Evolutionary conservation across 2,888 invertebrate species (phyloP), one percentile per base, ranked within the genome.

Genomic region (Drosophila imparisetae): DNA sequence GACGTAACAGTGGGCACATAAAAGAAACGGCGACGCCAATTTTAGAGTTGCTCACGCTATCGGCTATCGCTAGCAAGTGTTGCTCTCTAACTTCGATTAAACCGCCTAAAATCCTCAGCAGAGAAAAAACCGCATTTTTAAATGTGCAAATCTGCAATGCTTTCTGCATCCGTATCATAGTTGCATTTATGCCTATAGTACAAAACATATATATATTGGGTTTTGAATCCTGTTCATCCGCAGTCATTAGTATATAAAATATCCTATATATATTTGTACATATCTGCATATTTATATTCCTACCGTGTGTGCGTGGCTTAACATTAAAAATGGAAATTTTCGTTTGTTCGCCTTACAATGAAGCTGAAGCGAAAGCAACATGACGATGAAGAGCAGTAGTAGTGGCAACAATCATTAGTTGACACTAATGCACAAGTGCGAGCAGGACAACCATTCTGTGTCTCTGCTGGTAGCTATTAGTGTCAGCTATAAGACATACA

Each of bases 321-420:
- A 66, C 79, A 79, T 75, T 75, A 79, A 79, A 79, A 79, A 72
- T 79, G 75, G 66, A 80, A 71, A 80, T 80, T 80, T 73, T 77
- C 63, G 58, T 79, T 76, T 75, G 68, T 75, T 72, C 68, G 68
- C 64, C 50, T 69, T 72, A 79, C 79, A 79, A 74, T 79, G 24
- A 45, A 64, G 68, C 48, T 67, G 32, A 79, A 70, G 74, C 77
- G 78, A 78, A 79, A 79, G 79, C 78, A 71, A 69, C 70, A 65
- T 60, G 62, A 64, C 66, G 61, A 65, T 63, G 66, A 76, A 68
- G 54, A 60, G 69, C 62, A 50, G 78, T 50, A 67, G 54, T 52
- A 55, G 61, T 30, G 52, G 71, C 61, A 57, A 63, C 54, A 79
- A 38, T 63, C 63, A 75, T 63, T 61, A 58, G n/a, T 32, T 50